These are phyloP conservation scores for Leptarthrus brevirostris DNA, from an alignment of 2,888 invertebrate species.

Conservation along the genomic window DNA sequence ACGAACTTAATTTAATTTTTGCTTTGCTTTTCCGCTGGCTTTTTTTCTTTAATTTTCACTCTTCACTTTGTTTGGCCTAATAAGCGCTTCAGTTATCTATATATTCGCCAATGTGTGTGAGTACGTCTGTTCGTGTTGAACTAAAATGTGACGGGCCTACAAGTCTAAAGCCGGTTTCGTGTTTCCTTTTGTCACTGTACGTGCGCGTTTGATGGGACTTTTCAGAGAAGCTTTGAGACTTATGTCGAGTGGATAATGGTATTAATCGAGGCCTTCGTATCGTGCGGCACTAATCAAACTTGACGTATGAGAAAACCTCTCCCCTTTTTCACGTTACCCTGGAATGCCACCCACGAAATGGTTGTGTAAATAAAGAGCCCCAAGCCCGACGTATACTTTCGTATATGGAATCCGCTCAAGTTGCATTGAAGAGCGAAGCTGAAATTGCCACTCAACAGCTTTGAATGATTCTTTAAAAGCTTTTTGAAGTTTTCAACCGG, in stretches of 20 bases:
- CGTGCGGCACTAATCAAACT: constrained; percentile 48
- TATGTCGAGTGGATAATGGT: constrained; percentile 51
- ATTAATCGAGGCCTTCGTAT: constrained; percentile 50
- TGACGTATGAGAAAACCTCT: constrained; percentile 11
- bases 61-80: constrained; percentile 44
- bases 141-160: constrained; percentile 20
- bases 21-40: constrained; percentile 41
- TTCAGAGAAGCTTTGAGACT: constrained; percentile 49
- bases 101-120: not conserved
- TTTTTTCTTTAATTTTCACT: constrained; percentile 43
- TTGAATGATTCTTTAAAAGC: constrained; percentile 50
- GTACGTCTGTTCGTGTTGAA: not conserved
- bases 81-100: constrained; percentile 9
- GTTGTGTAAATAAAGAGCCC: constrained; percentile 14
- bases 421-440: constrained; percentile 41
- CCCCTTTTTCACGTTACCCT: not conserved
- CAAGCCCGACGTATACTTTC: not conserved
- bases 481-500: constrained; percentile 50
- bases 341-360: constrained; percentile 7
- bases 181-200: constrained; percentile 39
- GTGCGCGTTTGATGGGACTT: constrained; percentile 47
- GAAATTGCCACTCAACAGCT: constrained; percentile 49
- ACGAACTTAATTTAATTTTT: constrained; percentile 51
- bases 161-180: constrained; percentile 17
- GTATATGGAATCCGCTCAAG: constrained; percentile 18